Base-by-base conservation (phyloP, 2,113 vertebrate genomes). In the Colossoma macropomum region DNA sequence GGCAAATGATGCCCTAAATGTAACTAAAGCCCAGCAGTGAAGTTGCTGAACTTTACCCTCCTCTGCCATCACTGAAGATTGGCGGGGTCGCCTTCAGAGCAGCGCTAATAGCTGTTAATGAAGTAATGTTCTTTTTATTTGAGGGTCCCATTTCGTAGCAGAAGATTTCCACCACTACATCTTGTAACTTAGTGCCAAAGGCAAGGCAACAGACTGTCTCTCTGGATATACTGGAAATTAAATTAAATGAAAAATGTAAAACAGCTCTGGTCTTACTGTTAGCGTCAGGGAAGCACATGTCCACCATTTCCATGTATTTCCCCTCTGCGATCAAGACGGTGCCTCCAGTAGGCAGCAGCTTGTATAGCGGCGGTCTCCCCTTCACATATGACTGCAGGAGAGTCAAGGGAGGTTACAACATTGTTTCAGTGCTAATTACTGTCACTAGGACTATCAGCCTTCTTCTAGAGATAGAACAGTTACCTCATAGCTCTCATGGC, bases 401-500 rank as follows among this genome's bases (percentile, higher is more conserved):
- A 25, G 4, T 11, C 8, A 25, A 0, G n/a, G 11, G n/a, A 25
- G 23, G 25, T 62, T 63, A 52, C 19, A 2, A 50, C 25, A 63
- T 60, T 50, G 25, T 30, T 48, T 5, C 10, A 21, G 15, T 11
- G 25, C 12, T n/a, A n/a, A 19, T 9, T 19, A 17, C 25, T 54
- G 12, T 48, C 27, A 30, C 15, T 4, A 48, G 19, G 10, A 23
- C 16, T 32, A 19, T 50, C 1, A 16, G 10, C 50, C 48, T 15
- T 48, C 38, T 60, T 16, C 8, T 60, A 48, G 17, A 41, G n/a
- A 1, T 16, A 21, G 25, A 76, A 25, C 9, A 25, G 59, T 93
- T 88, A 97, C 97, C 95, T 97, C 95, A 89, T 94, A 93, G 86
- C 89, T 95, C 77, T 97, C 96, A 76, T 97, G 96, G 90, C 93